A percentile compares a stretch with the other conserved stretches of the same genome.
Conservation (phyloP, 2,888 invertebrate species). For the Anoncus sp. region DNA sequence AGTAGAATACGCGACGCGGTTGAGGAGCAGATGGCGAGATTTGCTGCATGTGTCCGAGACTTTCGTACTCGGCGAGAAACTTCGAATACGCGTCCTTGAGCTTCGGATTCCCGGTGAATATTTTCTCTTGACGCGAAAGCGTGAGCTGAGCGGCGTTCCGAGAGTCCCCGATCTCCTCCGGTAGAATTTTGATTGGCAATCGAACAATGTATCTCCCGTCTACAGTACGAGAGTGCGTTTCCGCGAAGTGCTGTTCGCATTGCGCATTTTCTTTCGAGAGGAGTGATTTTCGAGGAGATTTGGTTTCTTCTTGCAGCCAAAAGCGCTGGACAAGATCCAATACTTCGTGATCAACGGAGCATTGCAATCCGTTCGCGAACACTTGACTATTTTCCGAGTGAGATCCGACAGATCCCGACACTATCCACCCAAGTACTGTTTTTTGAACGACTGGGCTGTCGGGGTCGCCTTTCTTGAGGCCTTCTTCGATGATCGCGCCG, state of each 20-base stretch:
- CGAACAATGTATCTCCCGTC: constrained; percentile 32
- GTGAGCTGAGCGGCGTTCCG: background rate
- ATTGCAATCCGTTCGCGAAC: constrained; percentile 13
- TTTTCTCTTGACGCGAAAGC: too few species aligned
- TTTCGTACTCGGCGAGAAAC: too few species aligned
- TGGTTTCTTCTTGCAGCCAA: constrained; percentile 33
- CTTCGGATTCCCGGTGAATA: too few species aligned
- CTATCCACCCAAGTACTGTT: background rate
- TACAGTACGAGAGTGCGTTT: constrained; percentile 27
- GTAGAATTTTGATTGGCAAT: constrained; percentile 24
- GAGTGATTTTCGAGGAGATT: background rate
- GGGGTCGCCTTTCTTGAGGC: too few species aligned
- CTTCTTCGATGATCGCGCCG: too few species aligned
- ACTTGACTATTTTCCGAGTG: background rate
- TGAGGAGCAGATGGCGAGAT: too few species aligned
- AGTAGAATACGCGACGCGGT: too few species aligned
- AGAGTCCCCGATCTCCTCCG: constrained; percentile 8
- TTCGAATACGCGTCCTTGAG: too few species aligned
- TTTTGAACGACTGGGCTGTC: background rate
- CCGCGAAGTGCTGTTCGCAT: constrained; percentile 37
- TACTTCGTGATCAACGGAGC: constrained; percentile 39
- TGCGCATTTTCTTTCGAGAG: constrained; percentile 27
- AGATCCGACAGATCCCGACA: background rate
- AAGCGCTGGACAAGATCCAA: constrained; percentile 35
- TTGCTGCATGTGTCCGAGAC: too few species aligned